phyloP scores from a whole-genome alignment of 1,140 invertebrate species.

The Bombus pascuorum region DNA sequence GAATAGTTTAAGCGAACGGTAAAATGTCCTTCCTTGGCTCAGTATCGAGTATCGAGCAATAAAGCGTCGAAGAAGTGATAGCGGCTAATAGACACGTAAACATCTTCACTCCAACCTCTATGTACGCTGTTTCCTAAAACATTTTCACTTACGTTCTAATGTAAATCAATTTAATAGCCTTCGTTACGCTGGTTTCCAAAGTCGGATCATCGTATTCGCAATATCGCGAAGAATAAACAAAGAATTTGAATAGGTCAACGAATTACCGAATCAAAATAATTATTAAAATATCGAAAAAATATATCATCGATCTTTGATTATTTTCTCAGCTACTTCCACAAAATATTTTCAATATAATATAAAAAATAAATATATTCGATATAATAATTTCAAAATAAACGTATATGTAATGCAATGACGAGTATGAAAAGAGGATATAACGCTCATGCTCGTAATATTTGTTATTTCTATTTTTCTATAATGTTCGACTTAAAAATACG shows the following conservation, averaged over 20 bases:
- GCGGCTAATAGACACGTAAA: conserved; percentile 25
- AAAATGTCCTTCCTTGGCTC: conserved; percentile 8
- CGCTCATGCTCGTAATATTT: too few species aligned
- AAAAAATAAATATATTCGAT: too few species aligned
- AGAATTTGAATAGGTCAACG: background rate
- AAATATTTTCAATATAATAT: too few species aligned
- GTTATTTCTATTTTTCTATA: too few species aligned
- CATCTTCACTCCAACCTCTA: conserved; percentile 5
- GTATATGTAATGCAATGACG: too few species aligned
- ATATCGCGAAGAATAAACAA: background rate
- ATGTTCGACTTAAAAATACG: too few species aligned
- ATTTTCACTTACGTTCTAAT: conserved; percentile 24
- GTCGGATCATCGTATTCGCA: background rate
- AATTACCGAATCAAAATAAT: background rate
- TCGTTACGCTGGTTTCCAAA: background rate
- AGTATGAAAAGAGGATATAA: too few species aligned
- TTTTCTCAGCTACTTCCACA: background rate
- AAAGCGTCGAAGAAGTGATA: conserved; percentile 31
- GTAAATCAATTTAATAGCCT: background rate
- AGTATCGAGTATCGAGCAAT: conserved; percentile 26
- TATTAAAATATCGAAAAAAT: background rate
- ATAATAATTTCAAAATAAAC: too few species aligned
- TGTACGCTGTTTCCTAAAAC: background rate
- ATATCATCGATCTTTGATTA: background rate
- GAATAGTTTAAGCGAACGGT: conserved; percentile 1